Evolutionary conservation across 2,888 invertebrate species (phyloP), one percentile per base, ranked within the genome.

Genomic region (Diarsia dahlii): DNA sequence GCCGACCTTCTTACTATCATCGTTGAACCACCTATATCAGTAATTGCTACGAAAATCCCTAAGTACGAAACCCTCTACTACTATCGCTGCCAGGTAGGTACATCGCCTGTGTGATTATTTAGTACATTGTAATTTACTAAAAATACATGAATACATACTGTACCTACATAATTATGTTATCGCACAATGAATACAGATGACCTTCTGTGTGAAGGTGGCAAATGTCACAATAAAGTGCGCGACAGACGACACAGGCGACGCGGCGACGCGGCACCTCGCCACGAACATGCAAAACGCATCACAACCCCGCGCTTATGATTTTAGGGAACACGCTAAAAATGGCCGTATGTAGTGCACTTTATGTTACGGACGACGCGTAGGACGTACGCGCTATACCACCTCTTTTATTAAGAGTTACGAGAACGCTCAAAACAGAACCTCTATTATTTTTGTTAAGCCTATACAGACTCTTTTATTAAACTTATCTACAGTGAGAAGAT

Each of bases 201-300:
- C 73, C 85, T 82, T 82, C 85, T 82, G 77, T 39, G 54, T 23
- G 39, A 28, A 50, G 65, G 34, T 45, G 28, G 10, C 13, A 56
- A 52, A 48, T 13, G 84, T 28, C 56, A 68, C 67, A 60, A 75
- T 82, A 84, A 84, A 81, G 60, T 63, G 54, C 52, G 62, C 65
- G 54, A 75, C 86, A 68, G 67, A 74, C 73, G 73, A 60, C 54
- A 75, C 86, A 68, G 67, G 71, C 73, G 73, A 60, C 54, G 64
- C 64, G 50, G 34, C 73, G 83, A 64, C 54, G 71, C 60, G 58
- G 48, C 69, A 71, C 67, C 66, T 70, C 67, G 83, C 52, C 65
- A 56, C 46, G 67, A 71, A 88, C 88, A 86, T 74, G 88, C 78
- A 88, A 86, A 88, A 80, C 79, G 79, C 82, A 88, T 88, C 81